phyloP scores from a whole-genome alignment of 2,797 vertebrate genomes.

The Jordanella pulchra region DNA sequence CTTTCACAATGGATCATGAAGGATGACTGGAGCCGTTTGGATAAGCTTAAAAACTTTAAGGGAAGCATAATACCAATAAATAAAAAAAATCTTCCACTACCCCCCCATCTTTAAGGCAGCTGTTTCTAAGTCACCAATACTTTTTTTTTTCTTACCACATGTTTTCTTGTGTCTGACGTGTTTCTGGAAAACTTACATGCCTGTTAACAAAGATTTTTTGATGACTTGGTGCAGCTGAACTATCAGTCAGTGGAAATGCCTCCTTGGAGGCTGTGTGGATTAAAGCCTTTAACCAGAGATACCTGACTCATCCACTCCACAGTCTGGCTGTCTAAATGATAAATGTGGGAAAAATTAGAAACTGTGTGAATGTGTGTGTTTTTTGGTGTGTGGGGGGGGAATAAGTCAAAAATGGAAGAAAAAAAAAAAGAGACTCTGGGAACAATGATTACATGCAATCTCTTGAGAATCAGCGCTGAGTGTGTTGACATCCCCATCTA shows the following conservation, averaged over 20 bases:
- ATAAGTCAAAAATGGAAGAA: too few species aligned
- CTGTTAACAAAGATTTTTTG: slow-evolving; percentile 1
- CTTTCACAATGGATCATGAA: slow-evolving; percentile 44
- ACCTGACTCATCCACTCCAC: slow-evolving; percentile 62
- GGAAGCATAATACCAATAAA: neutral
- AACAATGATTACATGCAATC: neutral
- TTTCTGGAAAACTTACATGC: slow-evolving; percentile 9
- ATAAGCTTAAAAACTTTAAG: slow-evolving; percentile 8
- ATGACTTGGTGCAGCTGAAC: slow-evolving; percentile 47
- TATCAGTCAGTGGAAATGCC: slow-evolving; percentile 51
- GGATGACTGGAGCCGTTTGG: slow-evolving; percentile 8
- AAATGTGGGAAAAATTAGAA: slow-evolving; percentile 26
- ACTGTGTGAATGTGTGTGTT: too few species aligned
- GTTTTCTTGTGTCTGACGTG: slow-evolving; percentile 4
- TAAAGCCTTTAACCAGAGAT: slow-evolving; percentile 29
- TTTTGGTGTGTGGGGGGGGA: too few species aligned
- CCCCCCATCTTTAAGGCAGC: neutral
- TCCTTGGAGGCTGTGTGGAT: slow-evolving; percentile 28
- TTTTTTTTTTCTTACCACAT: neutral
- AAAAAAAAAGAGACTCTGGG: neutral
- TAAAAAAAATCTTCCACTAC: neutral
- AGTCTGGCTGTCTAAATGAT: slow-evolving; percentile 48
- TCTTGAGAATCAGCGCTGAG: slow-evolving; percentile 1
- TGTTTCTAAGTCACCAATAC: slow-evolving; percentile 14
- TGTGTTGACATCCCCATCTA: neutral